Evolutionary conservation across 1,140 invertebrate genomes (phyloP), one percentile per base, ranked within the genome.

Genomic region (Oncopodura yosiiana): DNA sequence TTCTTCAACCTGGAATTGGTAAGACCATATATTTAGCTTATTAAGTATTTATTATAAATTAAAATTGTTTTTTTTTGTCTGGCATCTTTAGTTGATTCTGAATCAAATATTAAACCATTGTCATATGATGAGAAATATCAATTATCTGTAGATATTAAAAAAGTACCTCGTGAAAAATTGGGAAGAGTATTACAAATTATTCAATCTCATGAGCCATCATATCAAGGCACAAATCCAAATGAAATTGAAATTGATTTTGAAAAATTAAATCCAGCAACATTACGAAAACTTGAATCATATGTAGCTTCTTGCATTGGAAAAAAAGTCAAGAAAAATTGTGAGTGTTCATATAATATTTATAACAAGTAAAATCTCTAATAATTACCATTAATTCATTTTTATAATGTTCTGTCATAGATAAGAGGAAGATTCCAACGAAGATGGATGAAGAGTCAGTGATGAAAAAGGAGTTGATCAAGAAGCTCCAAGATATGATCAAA

Each of bases 191-290:
- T 99, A 53, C 90, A 96, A 71, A 99, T 99, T 68, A 99, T 99
- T 69, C 94, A 98, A 71, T 90, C 86, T 52, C 78, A 94, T 68
- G 94, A 98, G 69, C 91, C 94, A 53, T 94, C 92, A 57, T 75
- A 96, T 61, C 79, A 93, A 68, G 94, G 98, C 76, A 98, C 94
- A 5, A 98, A 98, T 78, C 94, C 94, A 26, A 94, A 99, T 74
- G 95, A 99, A 75, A 98, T 99, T 62, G 94, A 99, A 78, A 99
- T 99, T 64, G 95, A 99, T 73, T 99, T 99, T 74, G 95, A 99
- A 76, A 98, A 93, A 4, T 73, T 99, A 61, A 97, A 98, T 72
- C 93, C 94, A 55, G 95, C 92, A 45, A 99, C 95, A 36, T 74
- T 99, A 50, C 78, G 95, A 65, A 94, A 98, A 74, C 75, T 99